phyloP scores from a whole-genome alignment of 2,797 vertebrate species.

The Myotis daubentonii region DNA sequence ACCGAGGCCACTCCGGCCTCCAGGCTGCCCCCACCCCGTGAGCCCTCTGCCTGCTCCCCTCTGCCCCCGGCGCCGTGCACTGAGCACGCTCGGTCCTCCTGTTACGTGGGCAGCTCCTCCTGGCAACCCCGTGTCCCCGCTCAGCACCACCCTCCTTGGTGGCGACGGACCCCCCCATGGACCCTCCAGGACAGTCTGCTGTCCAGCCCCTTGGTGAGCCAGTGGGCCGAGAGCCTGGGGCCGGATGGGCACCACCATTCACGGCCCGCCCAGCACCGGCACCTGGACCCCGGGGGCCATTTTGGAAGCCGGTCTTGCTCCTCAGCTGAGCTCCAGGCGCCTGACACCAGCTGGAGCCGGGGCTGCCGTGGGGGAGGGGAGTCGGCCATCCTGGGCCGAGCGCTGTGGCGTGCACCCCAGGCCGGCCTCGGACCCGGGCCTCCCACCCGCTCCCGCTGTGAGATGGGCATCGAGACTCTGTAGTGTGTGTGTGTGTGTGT shows the following conservation, averaged over 20 bases:
- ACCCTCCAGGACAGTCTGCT: accelerated
- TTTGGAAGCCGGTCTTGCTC: not conserved
- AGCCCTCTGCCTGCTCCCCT: not conserved
- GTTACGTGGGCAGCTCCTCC: not conserved
- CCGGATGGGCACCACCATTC: accelerated
- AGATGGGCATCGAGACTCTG: not conserved
- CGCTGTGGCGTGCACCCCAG: accelerated
- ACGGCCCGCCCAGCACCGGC: accelerated
- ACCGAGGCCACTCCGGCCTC: not conserved
- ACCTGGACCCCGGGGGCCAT: accelerated
- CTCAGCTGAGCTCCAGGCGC: not conserved
- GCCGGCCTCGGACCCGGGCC: accelerated
- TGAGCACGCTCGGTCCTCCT: not conserved
- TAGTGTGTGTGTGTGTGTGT: too few relatives aligned
- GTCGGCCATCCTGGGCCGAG: accelerated
- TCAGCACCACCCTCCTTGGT: too few relatives aligned
- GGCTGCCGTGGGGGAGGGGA: not conserved
- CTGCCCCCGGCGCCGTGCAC: accelerated
- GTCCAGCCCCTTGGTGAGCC: accelerated
- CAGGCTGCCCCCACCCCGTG: not conserved
- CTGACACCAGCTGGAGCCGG: not conserved
- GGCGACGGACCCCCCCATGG: not conserved
- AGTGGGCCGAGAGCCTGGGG: not conserved
- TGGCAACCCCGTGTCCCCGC: not conserved
- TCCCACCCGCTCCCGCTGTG: not conserved